A percentile compares a stretch with the other conserved stretches of the same genome.
These are phyloP conservation scores for Sparidentex hasta DNA, from an alignment of 2,797 vertebrate species.

Conservation along the genomic window DNA sequence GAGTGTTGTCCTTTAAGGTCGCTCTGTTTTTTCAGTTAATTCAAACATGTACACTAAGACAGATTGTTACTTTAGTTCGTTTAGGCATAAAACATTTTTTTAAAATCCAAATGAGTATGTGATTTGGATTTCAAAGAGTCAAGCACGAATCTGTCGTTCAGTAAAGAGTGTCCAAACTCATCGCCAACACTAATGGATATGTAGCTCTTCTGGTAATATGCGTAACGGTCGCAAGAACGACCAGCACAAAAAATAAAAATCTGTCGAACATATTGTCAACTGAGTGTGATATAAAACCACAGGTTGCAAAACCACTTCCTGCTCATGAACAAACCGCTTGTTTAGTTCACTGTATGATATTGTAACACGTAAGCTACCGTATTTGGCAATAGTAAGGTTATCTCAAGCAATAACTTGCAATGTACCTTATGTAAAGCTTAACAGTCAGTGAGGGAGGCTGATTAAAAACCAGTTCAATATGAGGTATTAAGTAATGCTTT, in stretches of 20 bases:
- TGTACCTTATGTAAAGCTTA: background rate
- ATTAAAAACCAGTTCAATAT: background rate
- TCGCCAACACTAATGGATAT: background rate
- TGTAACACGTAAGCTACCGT: slow-evolving; percentile 42
- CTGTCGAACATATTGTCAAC: slow-evolving; percentile 59
- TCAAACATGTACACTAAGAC: no score
- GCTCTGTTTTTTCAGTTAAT: no score
- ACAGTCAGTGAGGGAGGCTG: background rate
- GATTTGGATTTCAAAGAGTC: slow-evolving; percentile 5
- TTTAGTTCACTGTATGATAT: slow-evolving; percentile 75
- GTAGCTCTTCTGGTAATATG: background rate
- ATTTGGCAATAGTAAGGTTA: slow-evolving; percentile 28
- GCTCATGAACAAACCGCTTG: slow-evolving; percentile 79
- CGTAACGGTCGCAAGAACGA: slow-evolving; percentile 7
- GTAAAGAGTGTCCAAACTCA: background rate
- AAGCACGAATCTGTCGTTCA: background rate
- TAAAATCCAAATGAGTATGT: background rate
- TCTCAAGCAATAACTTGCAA: background rate
- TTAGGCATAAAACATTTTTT: no score
- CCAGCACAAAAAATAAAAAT: slow-evolving; percentile 44
- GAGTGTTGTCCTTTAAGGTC: no score
- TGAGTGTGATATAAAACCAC: slow-evolving; percentile 87
- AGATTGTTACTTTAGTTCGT: no score
- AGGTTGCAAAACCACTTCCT: slow-evolving; percentile 88
- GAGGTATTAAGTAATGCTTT: background rate